Percentiles rank a stretch among this genome's conserved stretches.
These are phyloP conservation scores for Drosophila stalkeri DNA, from an alignment of 2,888 invertebrate genomes.

Conservation along the genomic window DNA sequence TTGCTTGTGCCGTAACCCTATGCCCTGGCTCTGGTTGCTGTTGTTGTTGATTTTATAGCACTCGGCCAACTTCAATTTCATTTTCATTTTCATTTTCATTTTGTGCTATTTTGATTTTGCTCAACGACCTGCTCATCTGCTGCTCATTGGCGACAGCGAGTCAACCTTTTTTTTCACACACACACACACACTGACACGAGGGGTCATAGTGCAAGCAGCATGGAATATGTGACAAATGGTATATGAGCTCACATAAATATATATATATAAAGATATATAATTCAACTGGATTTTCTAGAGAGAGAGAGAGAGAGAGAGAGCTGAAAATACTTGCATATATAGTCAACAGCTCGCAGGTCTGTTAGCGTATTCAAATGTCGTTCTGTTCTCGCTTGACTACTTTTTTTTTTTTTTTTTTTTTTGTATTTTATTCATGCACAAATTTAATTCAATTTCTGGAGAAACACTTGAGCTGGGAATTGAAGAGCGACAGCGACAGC, in stretches of 20 bases:
- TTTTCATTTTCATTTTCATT: conserved; percentile 52
- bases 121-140: conserved; percentile 45
- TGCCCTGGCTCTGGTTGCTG: not conserved
- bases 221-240: not conserved
- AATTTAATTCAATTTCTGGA: conserved; percentile 57
- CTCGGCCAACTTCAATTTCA: conserved; percentile 55
- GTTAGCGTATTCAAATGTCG: not conserved
- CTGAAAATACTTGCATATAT: not conserved
- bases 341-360: too few species aligned
- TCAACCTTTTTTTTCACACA: not conserved
- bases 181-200: not conserved
- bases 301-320: not conserved
- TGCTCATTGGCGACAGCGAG: conserved; percentile 41
- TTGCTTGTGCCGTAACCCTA: conserved; percentile 30
- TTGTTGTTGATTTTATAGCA: conserved; percentile 52
- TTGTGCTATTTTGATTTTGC: conserved; percentile 61
- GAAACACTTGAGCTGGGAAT: conserved; percentile 47
- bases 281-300: not conserved
- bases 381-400: not conserved
- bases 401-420: not conserved
- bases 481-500: conserved; percentile 7
- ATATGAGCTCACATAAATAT: not conserved
- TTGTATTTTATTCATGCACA: conserved; percentile 42
- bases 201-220: not conserved
- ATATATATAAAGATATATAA: too few species aligned